Base-by-base conservation (phyloP, 2,797 vertebrate genomes). In the Gobio occitaniae region DNA sequence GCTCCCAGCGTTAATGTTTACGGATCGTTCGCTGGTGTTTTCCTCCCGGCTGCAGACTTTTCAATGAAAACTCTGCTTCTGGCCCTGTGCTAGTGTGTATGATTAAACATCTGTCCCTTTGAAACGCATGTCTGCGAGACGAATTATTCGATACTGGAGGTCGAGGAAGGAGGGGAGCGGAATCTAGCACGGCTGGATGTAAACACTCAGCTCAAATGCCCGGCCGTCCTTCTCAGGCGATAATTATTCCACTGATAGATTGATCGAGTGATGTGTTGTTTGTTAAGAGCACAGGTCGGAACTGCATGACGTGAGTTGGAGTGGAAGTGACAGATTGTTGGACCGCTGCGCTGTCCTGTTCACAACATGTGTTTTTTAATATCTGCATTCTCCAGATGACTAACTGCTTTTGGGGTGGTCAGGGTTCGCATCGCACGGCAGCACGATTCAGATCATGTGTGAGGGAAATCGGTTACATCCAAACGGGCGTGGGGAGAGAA, bases 211-310 rank as follows among this genome's bases (percentile, higher is more conserved):
- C 61, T 72, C 84, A 77, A 50, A 84, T 83, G 72, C 44, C 70
- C 77, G 52, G 44, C 17, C 38, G n/a, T 80, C 84, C 84, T 85
- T 80, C 50, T 84, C 80, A 78, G 71, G 84, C 78, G 6, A 71
- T 61, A 65, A 78, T 87, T 84, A 86, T 41, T 82, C 16, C 69
- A 88, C 47, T 84, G 83, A 88, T 76, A 76, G 85, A 81, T 86
- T 85, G 88, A 89, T 78, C 66, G 87, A 86, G 78, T 38, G 86
- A 86, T 87, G 72, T 74, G 84, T 84, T 89, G 83, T 88, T 88
- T 86, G 86, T 63, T 47, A 87, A 79, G 63, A 84, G 29, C 80
- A 69, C 66, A 85, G 77, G 82, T 89, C 86, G 81, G 66, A 80
- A 44, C 83, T 70, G 44, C 36, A 69, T 86, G 86, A 79, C 75